Base-by-base conservation (phyloP, 2,113 vertebrate species). In the Heloderma charlesbogerti region DNA sequence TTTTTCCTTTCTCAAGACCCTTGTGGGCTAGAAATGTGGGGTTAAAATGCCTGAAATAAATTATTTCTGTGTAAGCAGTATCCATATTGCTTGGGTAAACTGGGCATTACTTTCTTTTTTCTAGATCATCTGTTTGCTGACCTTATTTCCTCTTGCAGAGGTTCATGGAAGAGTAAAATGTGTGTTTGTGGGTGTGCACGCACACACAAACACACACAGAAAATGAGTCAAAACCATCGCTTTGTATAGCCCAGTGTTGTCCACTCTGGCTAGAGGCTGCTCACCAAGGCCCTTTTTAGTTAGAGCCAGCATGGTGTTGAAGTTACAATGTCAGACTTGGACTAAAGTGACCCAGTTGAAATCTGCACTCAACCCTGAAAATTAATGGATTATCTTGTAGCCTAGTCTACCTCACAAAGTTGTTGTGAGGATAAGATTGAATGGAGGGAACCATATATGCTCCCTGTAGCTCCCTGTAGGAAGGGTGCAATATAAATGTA, bases 1-100 rank as follows among this genome's bases (percentile, higher is more conserved):
- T 91, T 92, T 90, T 87, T 91, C 69, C 88, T 88, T 94, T 93
- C 94, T 92, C 92, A 93, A 86, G 83, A 86, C 34, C 34, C 67
- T 78, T 90, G 72, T 86, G 89, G 89, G 75, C 45, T 71, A 71
- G 84, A 86, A 86, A 89, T 40, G 66, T 81, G 77, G 63, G 45
- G 48, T 40, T 71, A 45, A 89, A 77, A 90, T 80, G 54, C 83
- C 74, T 25, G 34, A 79, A 90, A 80, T 90, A 90, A 89, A 81
- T 89, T 37, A 77, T 57, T 80, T 69, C 84, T 69, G 25, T 86
- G 63, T 80, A 71, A 86, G 27, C 74, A 54, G 54, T 15, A 22
- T 79, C 74, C 60, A 25, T 84, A 77, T 85, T 79, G 43, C 60
- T 90, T 66, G 77, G 74, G 72, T 67, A 77, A n/a, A 54, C 72